Evolutionary conservation across 2,888 invertebrate genomes (phyloP).

Genomic region (Oscheius myriophilus): DNA sequence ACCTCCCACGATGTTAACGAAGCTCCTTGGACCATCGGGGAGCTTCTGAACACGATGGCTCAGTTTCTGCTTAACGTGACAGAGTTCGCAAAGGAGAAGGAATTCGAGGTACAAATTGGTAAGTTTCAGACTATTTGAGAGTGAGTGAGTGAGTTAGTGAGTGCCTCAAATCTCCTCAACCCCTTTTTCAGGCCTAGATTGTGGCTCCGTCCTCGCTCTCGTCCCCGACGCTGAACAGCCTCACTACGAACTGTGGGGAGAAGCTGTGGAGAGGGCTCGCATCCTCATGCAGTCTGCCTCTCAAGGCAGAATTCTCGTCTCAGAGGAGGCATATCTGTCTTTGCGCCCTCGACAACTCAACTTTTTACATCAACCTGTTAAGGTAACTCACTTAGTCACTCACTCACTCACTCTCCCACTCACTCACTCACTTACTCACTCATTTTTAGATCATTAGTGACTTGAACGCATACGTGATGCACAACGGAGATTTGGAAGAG

Average conservation of each 20-base stretch:
- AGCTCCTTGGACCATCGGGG: slow-evolving; percentile 68
- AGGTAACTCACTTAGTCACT: slow-evolving; percentile 26
- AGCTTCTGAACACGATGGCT: slow-evolving; percentile 62
- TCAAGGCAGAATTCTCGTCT: slow-evolving; percentile 47
- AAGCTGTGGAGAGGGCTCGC: slow-evolving; percentile 51
- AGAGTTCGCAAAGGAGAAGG: slow-evolving; percentile 60
- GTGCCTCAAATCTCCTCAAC: too few species aligned
- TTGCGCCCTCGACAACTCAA: slow-evolving; percentile 64
- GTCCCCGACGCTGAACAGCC: slow-evolving; percentile 64
- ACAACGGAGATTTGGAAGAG: slow-evolving; percentile 27
- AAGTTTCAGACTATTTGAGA: slow-evolving; percentile 20
- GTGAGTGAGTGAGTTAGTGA: not conserved
- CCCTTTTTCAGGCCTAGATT: slow-evolving; percentile 65
- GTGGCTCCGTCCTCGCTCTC: slow-evolving; percentile 62
- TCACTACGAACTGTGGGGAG: slow-evolving; percentile 61
- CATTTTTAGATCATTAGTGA: slow-evolving; percentile 19
- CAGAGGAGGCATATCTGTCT: slow-evolving; percentile 65
- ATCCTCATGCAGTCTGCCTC: slow-evolving; percentile 50
- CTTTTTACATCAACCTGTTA: slow-evolving; percentile 46
- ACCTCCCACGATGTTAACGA: slow-evolving; percentile 65
- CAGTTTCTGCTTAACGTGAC: slow-evolving; percentile 58
- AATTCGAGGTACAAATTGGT: slow-evolving; percentile 65
- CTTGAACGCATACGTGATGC: slow-evolving; percentile 44
- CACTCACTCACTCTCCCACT: not conserved
- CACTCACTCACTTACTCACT: too few species aligned